phyloP scores from a whole-genome alignment of 2,113 vertebrate species.

The Camarhynchus parvulus region DNA sequence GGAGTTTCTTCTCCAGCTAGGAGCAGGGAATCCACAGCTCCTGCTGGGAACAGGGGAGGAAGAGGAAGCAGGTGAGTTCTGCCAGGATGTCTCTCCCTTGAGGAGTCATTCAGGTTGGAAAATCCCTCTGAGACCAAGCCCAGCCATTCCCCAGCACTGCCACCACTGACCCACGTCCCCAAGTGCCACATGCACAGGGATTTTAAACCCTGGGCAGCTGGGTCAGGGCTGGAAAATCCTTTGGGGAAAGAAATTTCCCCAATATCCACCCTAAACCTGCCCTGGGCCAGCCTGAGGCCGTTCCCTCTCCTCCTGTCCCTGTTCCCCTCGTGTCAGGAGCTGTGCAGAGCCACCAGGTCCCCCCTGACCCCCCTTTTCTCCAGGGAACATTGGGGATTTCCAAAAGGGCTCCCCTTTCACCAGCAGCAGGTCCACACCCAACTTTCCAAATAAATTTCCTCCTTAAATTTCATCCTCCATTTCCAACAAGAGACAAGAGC shows the following conservation, averaged over 20 bases:
- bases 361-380: background rate
- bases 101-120: background rate
- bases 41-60: background rate
- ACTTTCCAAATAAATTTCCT: background rate
- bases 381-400: background rate
- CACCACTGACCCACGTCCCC: background rate
- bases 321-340: background rate
- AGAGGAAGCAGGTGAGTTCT: background rate
- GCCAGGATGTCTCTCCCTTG: background rate
- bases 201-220: background rate
- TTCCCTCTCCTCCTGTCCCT: background rate
- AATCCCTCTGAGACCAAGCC: background rate
- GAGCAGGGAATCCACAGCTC: background rate
- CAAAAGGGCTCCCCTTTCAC: background rate
- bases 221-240: background rate
- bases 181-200: accelerated
- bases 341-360: background rate
- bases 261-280: accelerated
- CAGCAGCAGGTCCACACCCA: background rate
- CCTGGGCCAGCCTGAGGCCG: accelerated
- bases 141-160: background rate
- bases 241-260: background rate
- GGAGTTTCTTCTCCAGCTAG: background rate
- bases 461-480: background rate
- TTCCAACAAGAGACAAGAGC: background rate